Evolutionary conservation across 2,797 vertebrate species (phyloP).

Genomic region (Tokudaia muenninki): DNA sequence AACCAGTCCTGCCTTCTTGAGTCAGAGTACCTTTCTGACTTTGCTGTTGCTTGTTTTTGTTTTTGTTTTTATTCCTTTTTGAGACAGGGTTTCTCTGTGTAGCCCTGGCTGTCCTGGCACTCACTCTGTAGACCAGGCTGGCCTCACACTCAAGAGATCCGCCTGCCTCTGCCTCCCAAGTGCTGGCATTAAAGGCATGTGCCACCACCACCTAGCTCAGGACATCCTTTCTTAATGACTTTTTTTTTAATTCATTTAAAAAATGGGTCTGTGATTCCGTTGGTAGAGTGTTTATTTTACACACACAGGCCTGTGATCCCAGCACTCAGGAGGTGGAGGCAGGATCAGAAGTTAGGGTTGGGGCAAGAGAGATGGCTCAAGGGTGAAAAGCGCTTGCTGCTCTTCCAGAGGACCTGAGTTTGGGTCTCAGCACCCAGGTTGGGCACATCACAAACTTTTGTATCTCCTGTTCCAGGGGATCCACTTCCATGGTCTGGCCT

Average conservation of each 20-base stretch:
- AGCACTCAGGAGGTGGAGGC: neutral
- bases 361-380: neutral
- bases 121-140: neutral
- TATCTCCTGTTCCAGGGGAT: neutral
- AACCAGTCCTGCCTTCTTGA: neutral
- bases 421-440: neutral
- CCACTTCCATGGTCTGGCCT: neutral
- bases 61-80: no score
- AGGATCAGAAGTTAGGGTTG: neutral
- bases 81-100: neutral
- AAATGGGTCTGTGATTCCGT: neutral
- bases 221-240: neutral
- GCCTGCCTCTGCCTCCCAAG: neutral
- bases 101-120: neutral
- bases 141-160: neutral
- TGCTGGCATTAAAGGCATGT: neutral
- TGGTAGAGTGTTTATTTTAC: neutral
- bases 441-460: neutral
- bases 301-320: neutral
- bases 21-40: neutral
- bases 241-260: neutral
- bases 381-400: neutral
- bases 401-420: neutral
- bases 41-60: neutral
- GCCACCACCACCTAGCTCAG: neutral